phyloP scores from a whole-genome alignment of 2,888 invertebrate species.

The Pomacea canaliculata region DNA sequence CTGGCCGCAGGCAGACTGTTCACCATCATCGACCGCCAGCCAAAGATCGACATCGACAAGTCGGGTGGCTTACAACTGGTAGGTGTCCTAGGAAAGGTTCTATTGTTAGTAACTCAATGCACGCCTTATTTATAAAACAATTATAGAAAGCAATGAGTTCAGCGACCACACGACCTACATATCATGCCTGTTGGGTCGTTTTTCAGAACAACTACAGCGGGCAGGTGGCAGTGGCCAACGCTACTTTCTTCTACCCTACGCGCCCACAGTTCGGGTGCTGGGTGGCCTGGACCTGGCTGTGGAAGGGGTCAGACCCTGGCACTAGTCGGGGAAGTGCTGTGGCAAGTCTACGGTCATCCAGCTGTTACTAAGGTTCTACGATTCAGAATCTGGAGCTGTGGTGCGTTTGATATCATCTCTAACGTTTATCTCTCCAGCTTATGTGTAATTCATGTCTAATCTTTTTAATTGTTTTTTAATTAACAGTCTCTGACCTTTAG shows the following conservation, averaged over 20 bases:
- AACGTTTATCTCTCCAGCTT: background rate
- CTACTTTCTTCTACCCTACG: slow-evolving; percentile 43
- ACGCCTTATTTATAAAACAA: no score
- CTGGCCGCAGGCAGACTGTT: slow-evolving; percentile 54
- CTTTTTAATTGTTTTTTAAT: background rate
- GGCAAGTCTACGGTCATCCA: slow-evolving; percentile 67
- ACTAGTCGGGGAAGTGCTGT: slow-evolving; percentile 67
- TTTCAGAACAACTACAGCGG: background rate
- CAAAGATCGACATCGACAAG: slow-evolving; percentile 49
- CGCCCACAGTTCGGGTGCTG: slow-evolving; percentile 62
- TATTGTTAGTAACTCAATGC: background rate
- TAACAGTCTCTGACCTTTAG: no score
- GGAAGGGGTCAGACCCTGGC: slow-evolving; percentile 68
- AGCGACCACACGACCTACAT: background rate
- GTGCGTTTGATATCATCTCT: background rate
- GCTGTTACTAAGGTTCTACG: slow-evolving; percentile 68
- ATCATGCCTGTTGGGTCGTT: no score
- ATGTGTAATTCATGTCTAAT: background rate
- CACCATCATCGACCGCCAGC: slow-evolving; percentile 50
- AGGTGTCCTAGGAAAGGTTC: slow-evolving; percentile 6
- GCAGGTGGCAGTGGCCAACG: background rate
- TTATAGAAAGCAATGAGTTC: background rate
- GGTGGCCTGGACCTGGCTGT: slow-evolving; percentile 65
- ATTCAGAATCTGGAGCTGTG: slow-evolving; percentile 38
- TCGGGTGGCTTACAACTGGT: slow-evolving; percentile 43